phyloP scores from a whole-genome alignment of 2,797 vertebrate genomes.

The Megaceryle alcyon region DNA sequence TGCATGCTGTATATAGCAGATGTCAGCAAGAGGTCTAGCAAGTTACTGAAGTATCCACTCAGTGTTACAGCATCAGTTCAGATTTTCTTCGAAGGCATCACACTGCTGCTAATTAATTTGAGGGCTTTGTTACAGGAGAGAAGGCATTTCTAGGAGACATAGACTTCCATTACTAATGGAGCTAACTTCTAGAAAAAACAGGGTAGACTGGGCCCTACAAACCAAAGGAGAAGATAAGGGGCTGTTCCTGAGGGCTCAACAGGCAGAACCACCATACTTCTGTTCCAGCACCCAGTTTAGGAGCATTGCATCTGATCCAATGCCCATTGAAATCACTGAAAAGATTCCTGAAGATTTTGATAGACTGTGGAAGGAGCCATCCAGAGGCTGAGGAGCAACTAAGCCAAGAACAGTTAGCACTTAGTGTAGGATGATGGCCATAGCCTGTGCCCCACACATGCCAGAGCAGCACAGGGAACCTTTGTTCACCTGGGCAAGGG shows the following conservation, averaged over 20 bases:
- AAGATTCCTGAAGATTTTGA: not conserved
- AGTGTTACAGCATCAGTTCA: not conserved
- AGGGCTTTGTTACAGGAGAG: not conserved
- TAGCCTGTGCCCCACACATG: not conserved
- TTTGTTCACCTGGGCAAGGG: not conserved
- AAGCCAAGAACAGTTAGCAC: not conserved
- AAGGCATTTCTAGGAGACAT: not conserved
- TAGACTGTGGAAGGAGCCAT: not conserved
- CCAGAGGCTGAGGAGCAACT: not conserved
- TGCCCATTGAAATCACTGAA: not conserved
- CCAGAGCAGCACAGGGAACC: not conserved
- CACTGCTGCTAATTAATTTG: not conserved
- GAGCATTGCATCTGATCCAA: not conserved
- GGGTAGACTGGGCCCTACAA: not conserved
- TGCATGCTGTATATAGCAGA: not conserved
- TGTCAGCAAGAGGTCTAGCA: not conserved
- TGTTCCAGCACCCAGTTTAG: not conserved
- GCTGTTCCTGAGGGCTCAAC: not conserved
- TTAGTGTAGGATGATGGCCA: accelerated
- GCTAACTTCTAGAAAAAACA: not conserved
- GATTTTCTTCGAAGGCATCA: not conserved
- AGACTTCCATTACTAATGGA: not conserved
- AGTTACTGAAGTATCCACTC: not conserved
- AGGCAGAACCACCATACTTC: not conserved
- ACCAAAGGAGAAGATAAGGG: not conserved